Conservation (phyloP, 2,797 vertebrate species). For the Enteromius treurensis region DNA sequence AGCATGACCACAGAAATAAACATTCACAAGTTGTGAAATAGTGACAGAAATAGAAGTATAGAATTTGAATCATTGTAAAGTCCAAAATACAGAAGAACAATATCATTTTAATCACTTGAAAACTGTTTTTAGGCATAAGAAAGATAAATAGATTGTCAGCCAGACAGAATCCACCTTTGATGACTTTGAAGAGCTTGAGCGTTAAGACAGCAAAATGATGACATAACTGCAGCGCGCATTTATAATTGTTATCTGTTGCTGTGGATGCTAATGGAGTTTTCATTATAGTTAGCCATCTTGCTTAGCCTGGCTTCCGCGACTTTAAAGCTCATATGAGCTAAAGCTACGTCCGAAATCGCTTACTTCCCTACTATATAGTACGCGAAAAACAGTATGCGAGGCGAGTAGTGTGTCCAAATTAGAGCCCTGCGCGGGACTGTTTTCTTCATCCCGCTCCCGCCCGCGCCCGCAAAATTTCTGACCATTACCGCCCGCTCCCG, state of each 20-base stretch:
- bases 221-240: not conserved
- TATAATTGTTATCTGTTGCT: not conserved
- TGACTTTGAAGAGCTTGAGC: not conserved
- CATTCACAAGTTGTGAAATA: not conserved
- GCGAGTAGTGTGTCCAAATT: no score
- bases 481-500: no score
- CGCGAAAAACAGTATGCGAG: no score
- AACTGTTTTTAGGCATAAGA: not conserved
- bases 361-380: no score
- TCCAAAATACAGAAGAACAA: not conserved
- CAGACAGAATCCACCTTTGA: not conserved
- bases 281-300: not conserved
- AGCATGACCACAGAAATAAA: not conserved
- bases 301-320: no score
- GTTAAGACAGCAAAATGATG: not conserved
- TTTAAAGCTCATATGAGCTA: no score
- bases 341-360: no score
- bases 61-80: not conserved
- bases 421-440: no score
- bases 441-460: no score
- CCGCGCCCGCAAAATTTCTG: no score
- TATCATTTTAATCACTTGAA: not conserved
- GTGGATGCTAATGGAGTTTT: not conserved
- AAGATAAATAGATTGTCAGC: not conserved
- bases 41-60: not conserved